Conservation (phyloP, 2,888 invertebrate species). For the Dasysyrphus albostriatus region DNA sequence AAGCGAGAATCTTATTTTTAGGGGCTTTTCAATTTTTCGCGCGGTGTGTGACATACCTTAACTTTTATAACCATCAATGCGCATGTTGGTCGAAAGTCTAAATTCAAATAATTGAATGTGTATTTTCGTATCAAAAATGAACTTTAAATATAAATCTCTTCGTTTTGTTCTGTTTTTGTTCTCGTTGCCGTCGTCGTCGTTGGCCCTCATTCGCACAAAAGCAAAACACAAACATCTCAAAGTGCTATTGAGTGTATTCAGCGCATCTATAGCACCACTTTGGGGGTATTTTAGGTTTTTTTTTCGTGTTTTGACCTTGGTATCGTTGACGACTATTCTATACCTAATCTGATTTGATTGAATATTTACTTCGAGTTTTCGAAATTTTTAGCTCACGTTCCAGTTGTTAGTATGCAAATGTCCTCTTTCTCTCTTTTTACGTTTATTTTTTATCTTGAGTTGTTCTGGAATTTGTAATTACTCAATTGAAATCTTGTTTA, state of each 20-base stretch:
- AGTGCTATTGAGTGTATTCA: constrained; percentile 3
- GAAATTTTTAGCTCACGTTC: constrained; percentile 42
- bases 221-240: background rate
- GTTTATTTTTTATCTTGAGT: background rate
- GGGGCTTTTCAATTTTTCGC: constrained; percentile 27
- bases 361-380: constrained; percentile 44
- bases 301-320: constrained; percentile 40
- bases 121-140: constrained; percentile 65
- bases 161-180: too few relatives aligned
- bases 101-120: constrained; percentile 50
- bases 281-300: constrained; percentile 27
- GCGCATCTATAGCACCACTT: background rate
- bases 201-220: constrained; percentile 1
- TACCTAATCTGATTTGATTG: constrained; percentile 37
- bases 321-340: background rate
- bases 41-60: constrained; percentile 55
- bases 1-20: constrained; percentile 64
- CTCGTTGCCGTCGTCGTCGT: background rate
- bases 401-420: constrained; percentile 67
- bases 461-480: constrained; percentile 59
- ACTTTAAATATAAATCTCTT: constrained; percentile 59
- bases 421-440: constrained; percentile 7
- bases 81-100: constrained; percentile 63
- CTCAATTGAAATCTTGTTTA: constrained; percentile 52
- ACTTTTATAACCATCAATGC: constrained; percentile 33